A percentile compares a stretch with the other conserved stretches of the same genome.
These are phyloP conservation scores for Melieria crassipennis DNA, from an alignment of 2,888 invertebrate genomes.

Conservation along the genomic window DNA sequence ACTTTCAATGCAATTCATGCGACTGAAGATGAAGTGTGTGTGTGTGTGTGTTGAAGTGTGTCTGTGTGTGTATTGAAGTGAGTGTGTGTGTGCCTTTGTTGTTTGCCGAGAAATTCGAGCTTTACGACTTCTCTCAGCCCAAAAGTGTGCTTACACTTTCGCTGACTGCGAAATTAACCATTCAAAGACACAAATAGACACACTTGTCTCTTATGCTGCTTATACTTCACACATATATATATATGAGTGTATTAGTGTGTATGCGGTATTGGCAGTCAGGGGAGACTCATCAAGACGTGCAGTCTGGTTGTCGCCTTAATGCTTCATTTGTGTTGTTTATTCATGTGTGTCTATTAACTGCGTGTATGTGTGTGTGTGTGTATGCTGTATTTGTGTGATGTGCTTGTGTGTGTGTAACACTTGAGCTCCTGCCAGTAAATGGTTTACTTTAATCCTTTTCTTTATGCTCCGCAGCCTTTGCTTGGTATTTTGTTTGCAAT, in stretches of 20 bases:
- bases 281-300: conserved; percentile 34
- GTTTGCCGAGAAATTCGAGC: conserved; percentile 53
- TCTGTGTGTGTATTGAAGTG: conserved; percentile 9
- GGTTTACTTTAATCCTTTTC: conserved; percentile 60
- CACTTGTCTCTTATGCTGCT: conserved; percentile 47
- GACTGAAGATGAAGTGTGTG: conserved; percentile 25
- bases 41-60: conserved; percentile 36
- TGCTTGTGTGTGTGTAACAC: conserved; percentile 48
- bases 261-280: conserved; percentile 11
- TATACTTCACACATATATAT: conserved; percentile 37
- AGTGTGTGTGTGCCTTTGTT: conserved; percentile 43
- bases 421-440: conserved; percentile 50
- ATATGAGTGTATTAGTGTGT: not conserved
- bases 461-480: not conserved
- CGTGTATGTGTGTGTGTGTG: conserved; percentile 24
- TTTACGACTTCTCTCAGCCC: conserved; percentile 21
- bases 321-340: conserved; percentile 62
- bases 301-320: conserved; percentile 48
- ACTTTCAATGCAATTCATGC: conserved; percentile 15
- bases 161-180: conserved; percentile 31
- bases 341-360: conserved; percentile 40
- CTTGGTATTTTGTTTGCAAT: conserved; percentile 1
- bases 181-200: conserved; percentile 25
- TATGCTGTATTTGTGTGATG: conserved; percentile 25
- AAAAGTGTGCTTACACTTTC: conserved; percentile 37